Percentiles rank a stretch among this genome's conserved stretches.
phyloP scores from a whole-genome alignment of 2,113 vertebrate species.

The Etheostoma spectabile region DNA sequence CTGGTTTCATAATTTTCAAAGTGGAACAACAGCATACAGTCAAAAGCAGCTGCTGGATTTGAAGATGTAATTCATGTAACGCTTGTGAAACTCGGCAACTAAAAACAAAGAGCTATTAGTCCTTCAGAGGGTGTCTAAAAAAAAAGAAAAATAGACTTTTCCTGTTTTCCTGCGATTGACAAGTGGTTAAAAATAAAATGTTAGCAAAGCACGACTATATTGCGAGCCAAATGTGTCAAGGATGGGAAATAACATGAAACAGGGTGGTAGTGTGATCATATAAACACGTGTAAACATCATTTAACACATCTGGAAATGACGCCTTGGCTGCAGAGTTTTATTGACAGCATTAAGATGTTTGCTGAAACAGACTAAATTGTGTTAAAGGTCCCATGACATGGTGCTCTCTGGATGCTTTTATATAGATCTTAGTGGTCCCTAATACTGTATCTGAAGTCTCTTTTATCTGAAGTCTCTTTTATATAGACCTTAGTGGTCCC shows the following conservation, averaged over 20 bases:
- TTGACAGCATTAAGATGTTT: neutral
- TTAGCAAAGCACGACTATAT: constrained; percentile 15
- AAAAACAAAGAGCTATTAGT: constrained; percentile 67
- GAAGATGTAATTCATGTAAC: constrained; percentile 70
- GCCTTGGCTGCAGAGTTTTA: neutral
- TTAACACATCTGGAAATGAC: constrained; percentile 13
- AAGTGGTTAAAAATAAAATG: constrained; percentile 64
- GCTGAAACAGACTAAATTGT: neutral
- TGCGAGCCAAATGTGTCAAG: constrained; percentile 39
- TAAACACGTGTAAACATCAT: constrained; percentile 40
- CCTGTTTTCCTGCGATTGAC: constrained; percentile 56
- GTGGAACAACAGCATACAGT: constrained; percentile 77
- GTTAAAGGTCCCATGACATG: neutral
- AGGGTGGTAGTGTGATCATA: constrained; percentile 35
- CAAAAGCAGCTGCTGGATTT: constrained; percentile 81
- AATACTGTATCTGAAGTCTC: no score
- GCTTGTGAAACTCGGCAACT: constrained; percentile 64
- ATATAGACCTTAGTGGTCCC: no score
- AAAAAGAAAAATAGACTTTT: constrained; percentile 27
- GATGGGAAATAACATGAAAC: constrained; percentile 27
- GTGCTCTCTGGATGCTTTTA: no score
- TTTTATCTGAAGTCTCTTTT: no score
- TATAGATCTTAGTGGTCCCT: no score
- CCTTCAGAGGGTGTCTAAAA: constrained; percentile 41
- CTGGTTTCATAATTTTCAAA: constrained; percentile 77